phyloP scores from a whole-genome alignment of 2,797 vertebrate genomes.

The Bryconaethiops microstoma region DNA sequence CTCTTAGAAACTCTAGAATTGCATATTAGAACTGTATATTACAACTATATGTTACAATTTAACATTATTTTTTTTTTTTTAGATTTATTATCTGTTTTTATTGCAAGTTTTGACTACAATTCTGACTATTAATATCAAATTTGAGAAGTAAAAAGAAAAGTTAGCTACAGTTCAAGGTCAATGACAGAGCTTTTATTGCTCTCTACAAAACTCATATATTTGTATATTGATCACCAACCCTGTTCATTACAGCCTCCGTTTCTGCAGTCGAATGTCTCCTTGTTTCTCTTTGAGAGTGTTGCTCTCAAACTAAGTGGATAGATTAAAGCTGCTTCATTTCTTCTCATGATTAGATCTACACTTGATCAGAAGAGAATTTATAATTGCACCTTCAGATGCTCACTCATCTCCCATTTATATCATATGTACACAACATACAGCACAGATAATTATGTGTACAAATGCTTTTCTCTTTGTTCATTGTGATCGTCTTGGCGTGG shows the following conservation, averaged over 20 bases:
- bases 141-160: too few species aligned
- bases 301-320: background rate
- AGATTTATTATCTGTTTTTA: background rate
- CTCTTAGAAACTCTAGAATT: too few species aligned
- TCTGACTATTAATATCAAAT: background rate
- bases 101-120: background rate
- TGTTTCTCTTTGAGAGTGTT: background rate
- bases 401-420: constrained; percentile 1
- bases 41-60: background rate
- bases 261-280: background rate
- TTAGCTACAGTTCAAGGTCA: too few species aligned
- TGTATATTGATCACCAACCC: background rate
- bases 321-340: background rate
- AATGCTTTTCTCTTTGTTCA: constrained; percentile 17
- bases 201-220: too few species aligned
- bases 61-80: background rate
- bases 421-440: constrained; percentile 3
- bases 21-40: too few species aligned
- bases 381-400: constrained; percentile 26
- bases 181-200: too few species aligned
- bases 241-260: background rate
- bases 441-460: constrained; percentile 8
- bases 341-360: background rate
- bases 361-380: background rate
- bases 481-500: background rate